phyloP scores from a whole-genome alignment of 2,888 invertebrate species.

The Euzetes globulus region DNA sequence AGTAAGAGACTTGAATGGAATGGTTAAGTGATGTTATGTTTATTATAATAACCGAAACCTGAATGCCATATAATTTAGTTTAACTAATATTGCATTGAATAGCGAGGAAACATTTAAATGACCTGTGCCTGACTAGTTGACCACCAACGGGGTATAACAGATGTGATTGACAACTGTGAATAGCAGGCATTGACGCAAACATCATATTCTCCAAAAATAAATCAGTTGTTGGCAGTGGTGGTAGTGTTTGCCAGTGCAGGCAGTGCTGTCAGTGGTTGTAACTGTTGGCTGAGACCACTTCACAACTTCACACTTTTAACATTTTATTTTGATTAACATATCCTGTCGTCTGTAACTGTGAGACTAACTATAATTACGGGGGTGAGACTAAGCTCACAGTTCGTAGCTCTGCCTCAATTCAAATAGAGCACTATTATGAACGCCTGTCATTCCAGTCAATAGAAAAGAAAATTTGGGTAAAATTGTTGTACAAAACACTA shows the following conservation, averaged over 20 bases:
- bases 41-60: not conserved
- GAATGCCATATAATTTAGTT: not conserved
- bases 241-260: not conserved
- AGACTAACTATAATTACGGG: conserved; percentile 28
- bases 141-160: conserved; percentile 31
- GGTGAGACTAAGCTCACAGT: not conserved
- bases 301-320: conserved; percentile 31
- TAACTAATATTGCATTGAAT: conserved; percentile 1
- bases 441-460: conserved; percentile 22
- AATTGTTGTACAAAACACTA: conserved; percentile 22
- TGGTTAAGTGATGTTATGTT: not conserved
- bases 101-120: conserved; percentile 18
- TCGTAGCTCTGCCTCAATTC: not conserved
- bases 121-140: conserved; percentile 7
- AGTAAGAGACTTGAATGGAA: not conserved
- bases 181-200: conserved; percentile 27
- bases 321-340: conserved; percentile 30
- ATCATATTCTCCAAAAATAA: conserved; percentile 16
- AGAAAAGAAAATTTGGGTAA: conserved; percentile 8
- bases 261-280: not conserved
- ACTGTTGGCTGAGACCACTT: conserved; percentile 26
- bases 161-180: conserved; percentile 35
- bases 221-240: conserved; percentile 8
- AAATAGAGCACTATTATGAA: conserved; percentile 10
- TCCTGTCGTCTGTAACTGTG: conserved; percentile 24